Conservation (phyloP, 2,113 vertebrate genomes). For the Herpailurus yagouaroundi region DNA sequence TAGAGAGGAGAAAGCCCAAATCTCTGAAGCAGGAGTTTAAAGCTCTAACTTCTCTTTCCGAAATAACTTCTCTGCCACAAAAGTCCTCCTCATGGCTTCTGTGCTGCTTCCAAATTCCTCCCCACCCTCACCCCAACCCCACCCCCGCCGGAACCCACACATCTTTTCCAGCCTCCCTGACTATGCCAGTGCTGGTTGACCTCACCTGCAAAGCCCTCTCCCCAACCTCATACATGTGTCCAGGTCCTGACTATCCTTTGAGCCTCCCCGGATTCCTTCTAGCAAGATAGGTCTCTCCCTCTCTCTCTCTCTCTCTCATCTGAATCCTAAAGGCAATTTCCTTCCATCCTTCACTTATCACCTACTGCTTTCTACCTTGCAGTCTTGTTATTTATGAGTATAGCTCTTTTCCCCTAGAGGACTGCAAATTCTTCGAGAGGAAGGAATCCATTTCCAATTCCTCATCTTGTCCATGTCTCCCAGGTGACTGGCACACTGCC, state of each 20-base stretch:
- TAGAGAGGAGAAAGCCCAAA: background rate
- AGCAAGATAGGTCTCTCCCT: background rate
- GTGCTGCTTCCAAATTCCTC: background rate
- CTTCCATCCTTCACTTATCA: background rate
- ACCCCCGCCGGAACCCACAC: rapidly evolving
- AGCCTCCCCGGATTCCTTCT: background rate
- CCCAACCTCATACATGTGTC: background rate
- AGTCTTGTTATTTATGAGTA: background rate
- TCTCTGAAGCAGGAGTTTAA: background rate
- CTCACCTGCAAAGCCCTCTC: background rate
- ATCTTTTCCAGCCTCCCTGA: background rate
- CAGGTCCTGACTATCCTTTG: background rate
- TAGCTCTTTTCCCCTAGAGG: background rate
- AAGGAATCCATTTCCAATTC: background rate
- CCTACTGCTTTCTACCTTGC: background rate
- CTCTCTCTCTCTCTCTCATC: background rate
- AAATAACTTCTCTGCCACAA: background rate
- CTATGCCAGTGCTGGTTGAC: background rate
- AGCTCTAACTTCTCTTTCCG: background rate
- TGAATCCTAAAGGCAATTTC: background rate
- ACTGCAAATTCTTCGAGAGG: background rate
- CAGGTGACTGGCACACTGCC: background rate
- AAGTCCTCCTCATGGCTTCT: background rate
- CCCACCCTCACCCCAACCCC: rapidly evolving
- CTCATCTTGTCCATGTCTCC: background rate